A percentile compares a stretch with the other conserved stretches of the same genome.
Evolutionary conservation across 53 echinoderm and acorn worm species (phyloP).

Genomic region (Actinopyga echinites): DNA sequence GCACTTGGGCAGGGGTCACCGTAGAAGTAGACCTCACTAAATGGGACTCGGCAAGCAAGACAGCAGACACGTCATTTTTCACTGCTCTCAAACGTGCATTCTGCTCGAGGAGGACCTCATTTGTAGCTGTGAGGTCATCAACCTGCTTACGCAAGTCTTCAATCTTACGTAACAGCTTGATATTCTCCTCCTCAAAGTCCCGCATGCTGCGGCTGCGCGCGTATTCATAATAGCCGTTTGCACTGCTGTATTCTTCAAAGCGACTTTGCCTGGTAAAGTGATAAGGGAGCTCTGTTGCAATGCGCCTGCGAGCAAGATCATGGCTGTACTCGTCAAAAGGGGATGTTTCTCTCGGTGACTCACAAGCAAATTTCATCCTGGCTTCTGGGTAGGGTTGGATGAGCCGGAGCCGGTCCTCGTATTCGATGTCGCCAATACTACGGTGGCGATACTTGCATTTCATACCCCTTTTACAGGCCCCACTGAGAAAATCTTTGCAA

Average conservation of each 20-base stretch:
- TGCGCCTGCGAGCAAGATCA: conserved; percentile 70
- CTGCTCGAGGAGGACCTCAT: conserved; percentile 96
- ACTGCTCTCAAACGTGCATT: conserved; percentile 89
- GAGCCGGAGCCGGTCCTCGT: conserved; percentile 64
- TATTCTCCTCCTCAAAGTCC: conserved; percentile 89
- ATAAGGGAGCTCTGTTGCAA: conserved; percentile 13
- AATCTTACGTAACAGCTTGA: conserved; percentile 74
- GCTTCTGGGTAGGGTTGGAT: neutral
- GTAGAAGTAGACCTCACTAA: conserved; percentile 80
- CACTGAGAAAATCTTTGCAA: conserved; percentile 84
- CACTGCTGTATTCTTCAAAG: conserved; percentile 23
- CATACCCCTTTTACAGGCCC: conserved; percentile 76
- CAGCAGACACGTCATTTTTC: conserved; percentile 67
- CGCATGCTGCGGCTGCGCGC: conserved; percentile 49
- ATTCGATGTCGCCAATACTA: conserved; percentile 87
- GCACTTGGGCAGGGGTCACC: conserved; percentile 64
- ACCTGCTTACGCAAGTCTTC: conserved; percentile 92
- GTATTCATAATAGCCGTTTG: conserved; percentile 1
- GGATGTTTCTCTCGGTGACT: conserved; percentile 19
- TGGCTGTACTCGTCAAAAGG: conserved; percentile 53
- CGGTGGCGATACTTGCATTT: conserved; percentile 89
- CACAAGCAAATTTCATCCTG: neutral
- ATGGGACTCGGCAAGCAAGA: conserved; percentile 88
- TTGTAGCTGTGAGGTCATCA: conserved; percentile 85
- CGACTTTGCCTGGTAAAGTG: conserved; percentile 14